phyloP scores from a whole-genome alignment of 2,888 invertebrate species.

The Thera britannica region DNA sequence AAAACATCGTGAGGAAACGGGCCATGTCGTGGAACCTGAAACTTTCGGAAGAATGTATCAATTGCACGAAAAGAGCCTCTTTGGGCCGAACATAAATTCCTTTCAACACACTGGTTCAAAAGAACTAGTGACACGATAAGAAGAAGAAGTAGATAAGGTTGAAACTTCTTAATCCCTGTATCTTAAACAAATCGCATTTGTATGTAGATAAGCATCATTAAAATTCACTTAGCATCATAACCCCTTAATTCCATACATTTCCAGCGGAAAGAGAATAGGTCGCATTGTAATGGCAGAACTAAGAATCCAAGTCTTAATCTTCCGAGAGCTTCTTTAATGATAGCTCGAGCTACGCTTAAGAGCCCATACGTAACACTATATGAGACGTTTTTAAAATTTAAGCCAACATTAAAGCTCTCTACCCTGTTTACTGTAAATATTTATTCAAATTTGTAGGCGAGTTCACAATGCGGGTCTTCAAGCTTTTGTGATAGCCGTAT shows the following conservation, averaged over 20 bases:
- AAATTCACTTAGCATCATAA: conserved; percentile 41
- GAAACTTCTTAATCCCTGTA: neutral
- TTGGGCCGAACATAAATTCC: too few relatives aligned
- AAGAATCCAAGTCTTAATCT: conserved; percentile 77
- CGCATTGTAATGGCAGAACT: conserved; percentile 62
- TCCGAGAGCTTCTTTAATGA: conserved; percentile 77
- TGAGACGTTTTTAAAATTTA: conserved; percentile 84
- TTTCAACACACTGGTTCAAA: too few relatives aligned
- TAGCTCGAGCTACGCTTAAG: conserved; percentile 81
- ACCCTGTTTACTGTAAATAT: conserved; percentile 79
- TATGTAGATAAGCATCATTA: conserved; percentile 38
- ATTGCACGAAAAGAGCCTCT: too few relatives aligned
- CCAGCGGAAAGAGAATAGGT: conserved; percentile 51
- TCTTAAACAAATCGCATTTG: conserved; percentile 7
- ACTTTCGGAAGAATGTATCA: too few relatives aligned
- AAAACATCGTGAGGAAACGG: too few relatives aligned
- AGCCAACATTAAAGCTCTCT: conserved; percentile 80
- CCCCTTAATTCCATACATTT: conserved; percentile 25
- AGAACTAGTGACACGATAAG: too few relatives aligned
- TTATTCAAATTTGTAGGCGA: conserved; percentile 82
- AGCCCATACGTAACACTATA: conserved; percentile 82
- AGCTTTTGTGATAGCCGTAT: conserved; percentile 71
- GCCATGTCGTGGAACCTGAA: too few relatives aligned
- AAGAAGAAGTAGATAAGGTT: too few relatives aligned
- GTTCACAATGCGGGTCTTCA: conserved; percentile 64